Conservation (phyloP, 2,888 invertebrate genomes). For the Sycophila texana region DNA sequence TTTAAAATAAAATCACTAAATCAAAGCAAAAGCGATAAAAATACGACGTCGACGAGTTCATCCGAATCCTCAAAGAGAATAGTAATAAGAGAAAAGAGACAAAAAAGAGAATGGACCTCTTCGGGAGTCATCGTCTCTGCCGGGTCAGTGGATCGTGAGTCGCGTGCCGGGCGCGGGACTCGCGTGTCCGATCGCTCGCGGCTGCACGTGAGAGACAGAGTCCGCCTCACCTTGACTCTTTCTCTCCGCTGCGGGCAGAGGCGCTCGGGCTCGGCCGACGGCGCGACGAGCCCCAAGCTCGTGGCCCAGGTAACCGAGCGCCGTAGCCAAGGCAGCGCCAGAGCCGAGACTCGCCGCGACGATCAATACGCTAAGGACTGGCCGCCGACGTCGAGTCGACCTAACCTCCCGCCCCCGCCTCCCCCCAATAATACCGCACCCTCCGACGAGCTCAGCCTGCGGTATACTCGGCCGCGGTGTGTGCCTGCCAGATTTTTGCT, state of each 20-base stretch:
- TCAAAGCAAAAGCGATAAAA: no score
- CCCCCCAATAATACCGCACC: neutral
- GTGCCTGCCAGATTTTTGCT: no score
- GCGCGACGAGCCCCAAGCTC: neutral
- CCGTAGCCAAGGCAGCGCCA: conserved; percentile 48
- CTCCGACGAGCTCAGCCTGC: neutral
- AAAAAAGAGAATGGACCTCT: neutral
- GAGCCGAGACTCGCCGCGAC: neutral
- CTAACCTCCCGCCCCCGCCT: neutral
- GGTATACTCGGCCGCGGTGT: neutral
- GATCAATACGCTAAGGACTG: conserved; percentile 35
- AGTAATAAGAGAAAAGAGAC: neutral
- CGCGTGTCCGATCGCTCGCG: conserved; percentile 65
- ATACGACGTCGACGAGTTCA: neutral
- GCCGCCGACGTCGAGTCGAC: neutral
- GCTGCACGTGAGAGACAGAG: neutral
- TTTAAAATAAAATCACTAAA: no score
- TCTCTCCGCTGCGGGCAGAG: neutral
- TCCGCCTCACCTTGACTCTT: conserved; percentile 50
- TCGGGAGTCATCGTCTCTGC: conserved; percentile 58
- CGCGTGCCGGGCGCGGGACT: conserved; percentile 55
- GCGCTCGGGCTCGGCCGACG: neutral
- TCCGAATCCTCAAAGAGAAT: neutral
- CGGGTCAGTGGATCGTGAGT: conserved; percentile 64
- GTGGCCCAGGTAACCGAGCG: conserved; percentile 43